Evolutionary conservation across 53 echinoderm and acorn worm genomes (phyloP).

Genomic region (Stichopus horrens): DNA sequence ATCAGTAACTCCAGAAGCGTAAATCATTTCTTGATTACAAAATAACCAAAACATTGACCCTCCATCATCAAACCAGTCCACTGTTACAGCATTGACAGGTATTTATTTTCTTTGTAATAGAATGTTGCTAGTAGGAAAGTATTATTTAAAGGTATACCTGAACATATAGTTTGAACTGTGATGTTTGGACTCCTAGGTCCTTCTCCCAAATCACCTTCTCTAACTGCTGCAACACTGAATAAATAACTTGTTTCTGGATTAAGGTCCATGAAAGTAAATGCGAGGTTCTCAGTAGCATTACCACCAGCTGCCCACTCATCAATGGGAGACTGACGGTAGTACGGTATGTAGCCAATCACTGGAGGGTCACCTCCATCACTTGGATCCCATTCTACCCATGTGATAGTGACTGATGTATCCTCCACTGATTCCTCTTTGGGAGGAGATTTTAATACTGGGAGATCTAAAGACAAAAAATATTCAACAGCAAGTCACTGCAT

Average conservation of each 20-base stretch:
- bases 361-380: not conserved
- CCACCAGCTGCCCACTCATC: not conserved
- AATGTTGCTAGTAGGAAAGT: too few relatives aligned
- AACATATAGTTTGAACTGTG: too few relatives aligned
- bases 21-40: too few relatives aligned
- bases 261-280: not conserved
- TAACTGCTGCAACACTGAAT: slow-evolving; percentile 17
- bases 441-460: not conserved
- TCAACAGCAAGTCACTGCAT: too few relatives aligned
- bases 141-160: too few relatives aligned
- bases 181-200: not conserved
- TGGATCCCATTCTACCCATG: not conserved
- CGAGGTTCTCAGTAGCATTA: too few relatives aligned
- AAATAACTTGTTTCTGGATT: not conserved
- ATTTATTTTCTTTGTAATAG: too few relatives aligned
- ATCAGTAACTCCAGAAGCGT: too few relatives aligned
- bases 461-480: not conserved
- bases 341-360: not conserved
- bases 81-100: too few relatives aligned
- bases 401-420: not conserved
- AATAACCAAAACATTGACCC: too few relatives aligned
- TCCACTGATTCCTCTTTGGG: not conserved
- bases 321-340: not conserved
- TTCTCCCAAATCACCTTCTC: slow-evolving; percentile 3
- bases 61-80: too few relatives aligned